phyloP scores from a whole-genome alignment of 2,797 vertebrate genomes.

The Erpetoichthys calabaricus region DNA sequence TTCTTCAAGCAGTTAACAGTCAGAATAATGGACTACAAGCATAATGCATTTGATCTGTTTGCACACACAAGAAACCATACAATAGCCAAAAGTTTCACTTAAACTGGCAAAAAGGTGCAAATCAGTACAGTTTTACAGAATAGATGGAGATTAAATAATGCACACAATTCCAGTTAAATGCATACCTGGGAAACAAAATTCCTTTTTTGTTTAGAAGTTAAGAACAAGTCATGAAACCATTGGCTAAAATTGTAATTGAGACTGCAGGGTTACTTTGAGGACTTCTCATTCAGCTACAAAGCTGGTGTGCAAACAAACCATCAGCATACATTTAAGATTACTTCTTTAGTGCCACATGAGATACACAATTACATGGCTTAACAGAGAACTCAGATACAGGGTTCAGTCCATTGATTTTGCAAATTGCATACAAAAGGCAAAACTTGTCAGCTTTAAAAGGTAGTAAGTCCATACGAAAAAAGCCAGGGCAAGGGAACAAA shows the following conservation, averaged over 20 bases:
- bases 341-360: background rate
- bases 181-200: too few species aligned
- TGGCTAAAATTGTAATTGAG: too few species aligned
- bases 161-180: too few species aligned
- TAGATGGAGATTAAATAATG: background rate
- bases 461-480: slow-evolving; percentile 43
- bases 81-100: background rate
- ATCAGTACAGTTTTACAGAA: background rate
- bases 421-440: background rate
- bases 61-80: slow-evolving; percentile 37
- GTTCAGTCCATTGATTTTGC: background rate
- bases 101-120: background rate
- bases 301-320: background rate
- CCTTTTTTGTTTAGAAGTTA: too few species aligned
- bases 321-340: background rate
- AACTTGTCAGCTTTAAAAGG: slow-evolving; percentile 35
- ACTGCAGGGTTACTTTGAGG: too few species aligned
- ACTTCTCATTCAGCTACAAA: too few species aligned
- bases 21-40: background rate
- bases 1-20: slow-evolving; percentile 43
- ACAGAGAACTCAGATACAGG: background rate
- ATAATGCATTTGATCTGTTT: slow-evolving; percentile 54
- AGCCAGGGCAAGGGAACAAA: slow-evolving; percentile 28
- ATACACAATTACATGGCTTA: slow-evolving; percentile 3
- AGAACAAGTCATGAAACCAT: too few species aligned